Percentiles rank a stretch among this genome's conserved stretches.
Conservation (phyloP, 2,797 vertebrate genomes). For the Hippopotamyrus pictus region DNA sequence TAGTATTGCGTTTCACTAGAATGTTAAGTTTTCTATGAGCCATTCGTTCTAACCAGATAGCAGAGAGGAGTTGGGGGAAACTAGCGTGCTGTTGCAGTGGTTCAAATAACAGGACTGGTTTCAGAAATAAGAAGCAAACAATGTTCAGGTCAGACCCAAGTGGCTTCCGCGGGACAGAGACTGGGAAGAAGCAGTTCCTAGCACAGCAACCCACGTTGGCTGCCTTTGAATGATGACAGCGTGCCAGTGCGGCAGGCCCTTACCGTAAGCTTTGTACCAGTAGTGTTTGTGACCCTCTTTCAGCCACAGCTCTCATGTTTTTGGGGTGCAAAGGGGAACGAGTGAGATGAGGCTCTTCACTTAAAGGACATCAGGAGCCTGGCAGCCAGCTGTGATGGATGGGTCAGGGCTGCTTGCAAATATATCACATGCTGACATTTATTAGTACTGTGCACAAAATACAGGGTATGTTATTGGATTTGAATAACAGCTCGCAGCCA, state of each 20-base stretch:
- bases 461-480: constrained; percentile 99
- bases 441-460: constrained; percentile 97
- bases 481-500: constrained; percentile 97
- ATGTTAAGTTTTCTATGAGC: neutral
- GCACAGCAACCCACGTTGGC: neutral
- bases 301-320: neutral
- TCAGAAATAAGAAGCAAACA: neutral
- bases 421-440: constrained; percentile 96
- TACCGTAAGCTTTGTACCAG: neutral
- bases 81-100: neutral
- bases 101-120: neutral
- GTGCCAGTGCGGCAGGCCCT: neutral
- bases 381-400: constrained; percentile 80
- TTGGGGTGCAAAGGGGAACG: neutral
- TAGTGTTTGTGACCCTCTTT: neutral
- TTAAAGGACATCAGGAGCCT: constrained; percentile 68
- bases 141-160: neutral
- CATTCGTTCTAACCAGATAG: neutral
- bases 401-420: constrained; percentile 82
- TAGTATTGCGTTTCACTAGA: neutral
- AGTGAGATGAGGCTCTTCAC: constrained; percentile 38
- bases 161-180: neutral
- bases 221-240: neutral
- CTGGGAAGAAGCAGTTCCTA: neutral
- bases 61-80: neutral